Evolutionary conservation across 23 tunicate genomes (phyloP), one percentile per base, ranked within the genome.

Genomic region (Ascidia mentula): DNA sequence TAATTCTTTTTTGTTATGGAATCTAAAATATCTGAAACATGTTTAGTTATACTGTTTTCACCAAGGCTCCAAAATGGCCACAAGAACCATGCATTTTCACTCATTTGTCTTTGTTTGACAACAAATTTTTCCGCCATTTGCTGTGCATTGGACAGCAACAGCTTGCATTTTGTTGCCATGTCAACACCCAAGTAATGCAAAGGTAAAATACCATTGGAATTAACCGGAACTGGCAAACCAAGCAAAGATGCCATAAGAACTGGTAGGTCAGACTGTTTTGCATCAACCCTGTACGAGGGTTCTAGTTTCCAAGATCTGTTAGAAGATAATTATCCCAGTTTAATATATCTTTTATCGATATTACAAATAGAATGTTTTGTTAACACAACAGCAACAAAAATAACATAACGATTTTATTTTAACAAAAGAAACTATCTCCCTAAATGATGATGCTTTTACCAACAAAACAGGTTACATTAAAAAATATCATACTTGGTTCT

Each of bases 151-250:
- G 31, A 30, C 32, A 75, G 42, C 72, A 53, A 8, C 33, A 59
- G 31, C 79, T 45, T 30, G 0, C 81, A 81, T 13, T 46, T 76
- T 8, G 73, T n/a, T 5, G 37, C 34, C 9, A 9, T 32, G 22
- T 45, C 59, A 8, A 36, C 79, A 0, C 37, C 31, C 32, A 84
- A 31, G 40, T 84, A 76, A 5, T 46, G 73, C 82, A 76, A 9
- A 34, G 88, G 88, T 8, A 84, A 45, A 6, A 31, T 18, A 15
- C 88, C 88, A 6, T 76, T n/a, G 26, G 88, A 84, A 75, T 60
- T 84, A 26, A 60, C 53, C 6, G 88, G 88, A 1, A 76, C 79
- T 0, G 88, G 88, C 18, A 84, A 59, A 9, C 88, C 88, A 33
- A 84, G 0, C 28, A 84, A 59, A 18, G 88, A 36, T 15, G 88